Evolutionary conservation across 23 tunicate species (phyloP).

Genomic region (Halocynthia roretzi): DNA sequence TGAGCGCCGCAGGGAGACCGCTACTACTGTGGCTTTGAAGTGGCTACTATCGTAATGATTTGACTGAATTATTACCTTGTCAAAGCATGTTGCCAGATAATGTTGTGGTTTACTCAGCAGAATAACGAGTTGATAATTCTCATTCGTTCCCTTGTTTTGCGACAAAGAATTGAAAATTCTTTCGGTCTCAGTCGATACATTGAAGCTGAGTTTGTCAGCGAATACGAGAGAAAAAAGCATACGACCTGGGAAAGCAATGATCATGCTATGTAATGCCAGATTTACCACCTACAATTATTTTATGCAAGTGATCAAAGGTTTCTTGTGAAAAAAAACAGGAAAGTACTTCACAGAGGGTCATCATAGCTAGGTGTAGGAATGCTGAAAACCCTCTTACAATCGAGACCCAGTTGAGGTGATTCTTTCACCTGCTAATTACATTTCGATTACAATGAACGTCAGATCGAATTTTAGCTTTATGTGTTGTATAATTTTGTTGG

Average conservation of each 20-base stretch:
- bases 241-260: slow-evolving; percentile 14
- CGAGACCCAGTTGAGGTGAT: neutral
- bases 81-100: slow-evolving; percentile 36
- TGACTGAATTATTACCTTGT: slow-evolving; percentile 29
- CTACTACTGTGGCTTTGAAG: neutral
- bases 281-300: too few species aligned
- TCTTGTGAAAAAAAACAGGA: too few species aligned
- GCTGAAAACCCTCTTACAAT: neutral
- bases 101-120: slow-evolving; percentile 35
- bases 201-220: slow-evolving; percentile 50
- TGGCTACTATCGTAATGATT: neutral
- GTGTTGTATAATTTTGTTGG: too few species aligned
- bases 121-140: slow-evolving; percentile 43
- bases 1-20: too few species aligned
- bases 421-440: too few species aligned
- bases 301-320: too few species aligned
- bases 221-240: slow-evolving; percentile 36
- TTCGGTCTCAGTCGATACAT: slow-evolving; percentile 34
- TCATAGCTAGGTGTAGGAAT: too few species aligned
- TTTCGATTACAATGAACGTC: too few species aligned
- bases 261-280: neutral
- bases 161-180: slow-evolving; percentile 20
- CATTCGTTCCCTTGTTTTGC: neutral
- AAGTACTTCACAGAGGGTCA: too few species aligned
- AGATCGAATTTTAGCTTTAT: too few species aligned